Percentiles rank a stretch among this genome's conserved stretches.
Evolutionary conservation across 2,888 invertebrate genomes (phyloP).

Genomic region (Nomada flava): DNA sequence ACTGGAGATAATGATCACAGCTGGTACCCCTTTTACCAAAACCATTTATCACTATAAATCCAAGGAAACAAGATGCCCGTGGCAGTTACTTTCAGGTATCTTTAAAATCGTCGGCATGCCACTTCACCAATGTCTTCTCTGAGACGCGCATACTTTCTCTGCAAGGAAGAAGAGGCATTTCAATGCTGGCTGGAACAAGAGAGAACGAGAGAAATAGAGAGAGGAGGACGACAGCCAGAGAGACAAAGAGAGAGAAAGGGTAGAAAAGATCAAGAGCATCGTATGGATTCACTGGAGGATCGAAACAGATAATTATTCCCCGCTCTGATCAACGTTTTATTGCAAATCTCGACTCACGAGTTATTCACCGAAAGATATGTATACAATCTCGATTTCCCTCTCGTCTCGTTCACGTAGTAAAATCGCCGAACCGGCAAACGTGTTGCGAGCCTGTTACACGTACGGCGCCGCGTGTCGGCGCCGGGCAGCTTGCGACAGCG

Average conservation of each 20-base stretch:
- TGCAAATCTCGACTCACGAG: conserved; percentile 17
- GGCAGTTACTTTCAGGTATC: conserved; percentile 19
- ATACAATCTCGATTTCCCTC: conserved; percentile 11
- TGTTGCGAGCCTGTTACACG: conserved; percentile 7
- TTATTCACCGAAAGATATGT: conserved; percentile 17
- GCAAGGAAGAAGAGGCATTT: conserved; percentile 50
- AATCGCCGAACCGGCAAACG: background rate
- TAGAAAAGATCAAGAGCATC: conserved; percentile 63
- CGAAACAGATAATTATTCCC: conserved; percentile 37
- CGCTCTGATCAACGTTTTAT: conserved; percentile 5
- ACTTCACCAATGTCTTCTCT: conserved; percentile 62
- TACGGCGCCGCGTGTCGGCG: background rate
- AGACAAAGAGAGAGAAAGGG: conserved; percentile 37
- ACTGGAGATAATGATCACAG: too few relatives aligned
- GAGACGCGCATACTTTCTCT: conserved; percentile 73
- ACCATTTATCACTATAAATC: background rate
- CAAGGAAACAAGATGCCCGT: background rate
- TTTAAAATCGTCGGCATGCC: conserved; percentile 65
- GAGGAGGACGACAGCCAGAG: conserved; percentile 36
- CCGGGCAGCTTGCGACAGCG: background rate
- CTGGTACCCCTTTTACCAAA: too few relatives aligned
- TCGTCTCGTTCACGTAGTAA: conserved; percentile 5
- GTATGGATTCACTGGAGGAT: conserved; percentile 32
- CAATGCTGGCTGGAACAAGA: background rate
- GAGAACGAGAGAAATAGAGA: conserved; percentile 11